A percentile compares a stretch with the other conserved stretches of the same genome.
phyloP scores from a whole-genome alignment of 2,797 vertebrate species.

The Semotilus atromaculatus region DNA sequence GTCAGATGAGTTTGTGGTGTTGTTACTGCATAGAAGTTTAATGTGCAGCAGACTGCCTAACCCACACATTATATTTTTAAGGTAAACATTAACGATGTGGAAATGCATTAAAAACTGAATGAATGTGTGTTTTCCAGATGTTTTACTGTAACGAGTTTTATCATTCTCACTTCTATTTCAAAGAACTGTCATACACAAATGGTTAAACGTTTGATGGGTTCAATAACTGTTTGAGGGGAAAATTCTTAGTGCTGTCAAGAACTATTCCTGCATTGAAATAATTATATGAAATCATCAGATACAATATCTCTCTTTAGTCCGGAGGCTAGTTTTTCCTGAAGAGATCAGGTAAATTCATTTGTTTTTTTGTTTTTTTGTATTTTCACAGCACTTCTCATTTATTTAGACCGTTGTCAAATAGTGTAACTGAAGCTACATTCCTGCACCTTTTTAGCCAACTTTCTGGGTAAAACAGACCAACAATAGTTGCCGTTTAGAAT shows the following conservation, averaged over 20 bases:
- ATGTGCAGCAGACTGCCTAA: neutral
- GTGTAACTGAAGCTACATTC: neutral
- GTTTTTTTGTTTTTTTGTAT: neutral
- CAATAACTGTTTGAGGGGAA: neutral
- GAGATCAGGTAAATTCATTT: neutral
- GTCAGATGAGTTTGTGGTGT: conserved; percentile 25
- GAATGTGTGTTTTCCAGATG: neutral
- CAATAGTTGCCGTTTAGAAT: neutral
- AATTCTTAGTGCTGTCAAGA: neutral
- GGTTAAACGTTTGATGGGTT: neutral
- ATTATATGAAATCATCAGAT: neutral
- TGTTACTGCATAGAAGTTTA: conserved; percentile 23
- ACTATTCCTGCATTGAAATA: neutral
- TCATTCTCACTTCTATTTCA: neutral
- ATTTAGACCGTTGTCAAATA: neutral
- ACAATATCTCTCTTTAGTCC: neutral
- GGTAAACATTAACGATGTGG: neutral
- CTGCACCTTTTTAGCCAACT: neutral
- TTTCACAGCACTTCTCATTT: neutral
- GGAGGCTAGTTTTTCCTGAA: neutral
- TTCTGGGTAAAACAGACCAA: neutral
- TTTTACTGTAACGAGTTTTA: neutral
- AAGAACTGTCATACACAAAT: neutral
- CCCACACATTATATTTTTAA: neutral
- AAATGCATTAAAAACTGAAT: neutral